Evolutionary conservation across 2,888 invertebrate genomes (phyloP).

Genomic region (Tanytarsus gracilentus): DNA sequence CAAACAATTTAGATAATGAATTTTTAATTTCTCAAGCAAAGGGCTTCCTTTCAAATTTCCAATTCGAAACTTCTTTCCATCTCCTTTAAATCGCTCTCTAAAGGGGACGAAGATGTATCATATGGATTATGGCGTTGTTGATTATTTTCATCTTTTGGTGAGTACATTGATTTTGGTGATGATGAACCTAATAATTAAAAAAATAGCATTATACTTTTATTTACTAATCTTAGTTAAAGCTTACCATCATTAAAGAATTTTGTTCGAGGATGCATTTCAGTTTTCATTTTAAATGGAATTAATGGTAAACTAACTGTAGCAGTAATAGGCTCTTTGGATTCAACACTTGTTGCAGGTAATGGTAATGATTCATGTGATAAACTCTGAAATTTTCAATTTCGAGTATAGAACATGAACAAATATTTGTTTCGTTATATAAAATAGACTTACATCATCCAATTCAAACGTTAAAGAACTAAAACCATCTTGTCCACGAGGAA

Average conservation of each 20-base stretch:
- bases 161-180: too few species aligned
- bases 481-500: background rate
- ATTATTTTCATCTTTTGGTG: conserved; percentile 16
- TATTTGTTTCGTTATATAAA: too few species aligned
- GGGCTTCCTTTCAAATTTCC: conserved; percentile 17
- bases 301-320: conserved; percentile 27
- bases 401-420: background rate
- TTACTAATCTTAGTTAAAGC: background rate
- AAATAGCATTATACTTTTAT: background rate
- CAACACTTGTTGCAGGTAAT: conserved; percentile 4
- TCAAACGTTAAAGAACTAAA: background rate
- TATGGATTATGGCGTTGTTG: too few species aligned
- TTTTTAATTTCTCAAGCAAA: too few species aligned
- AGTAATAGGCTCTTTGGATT: conserved; percentile 27
- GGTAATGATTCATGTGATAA: conserved; percentile 1
- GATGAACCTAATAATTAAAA: too few species aligned
- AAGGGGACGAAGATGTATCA: conserved; percentile 28
- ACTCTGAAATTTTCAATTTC: background rate
- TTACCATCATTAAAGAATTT: conserved; percentile 19
- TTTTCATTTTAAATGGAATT: conserved; percentile 26
- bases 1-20: too few species aligned
- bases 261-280: conserved; percentile 17
- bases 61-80: conserved; percentile 26
- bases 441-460: conserved; percentile 16
- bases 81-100: conserved; percentile 11